Percentiles rank a stretch among this genome's conserved stretches.
Evolutionary conservation across 2,797 vertebrate species (phyloP).

Genomic region (Taenioides sp.): DNA sequence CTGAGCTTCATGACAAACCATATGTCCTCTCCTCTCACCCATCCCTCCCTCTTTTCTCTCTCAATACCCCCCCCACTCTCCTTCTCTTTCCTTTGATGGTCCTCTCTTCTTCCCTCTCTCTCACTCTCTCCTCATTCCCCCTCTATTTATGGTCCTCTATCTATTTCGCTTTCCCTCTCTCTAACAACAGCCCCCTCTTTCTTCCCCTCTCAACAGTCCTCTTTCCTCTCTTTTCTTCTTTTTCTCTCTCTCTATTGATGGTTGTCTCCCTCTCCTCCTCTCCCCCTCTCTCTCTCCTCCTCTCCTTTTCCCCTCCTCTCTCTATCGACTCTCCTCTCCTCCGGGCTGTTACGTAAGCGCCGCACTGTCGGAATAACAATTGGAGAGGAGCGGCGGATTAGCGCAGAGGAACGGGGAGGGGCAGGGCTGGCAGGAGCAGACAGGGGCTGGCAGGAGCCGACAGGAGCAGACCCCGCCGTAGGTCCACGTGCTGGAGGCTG

Average conservation of each 20-base stretch:
- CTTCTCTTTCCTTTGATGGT: too few relatives aligned
- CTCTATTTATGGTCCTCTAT: not conserved
- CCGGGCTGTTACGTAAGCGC: slow-evolving; percentile 68
- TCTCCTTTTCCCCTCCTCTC: slow-evolving; percentile 46
- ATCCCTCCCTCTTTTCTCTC: not conserved
- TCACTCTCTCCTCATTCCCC: not conserved
- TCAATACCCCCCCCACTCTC: not conserved
- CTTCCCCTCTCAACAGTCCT: too few relatives aligned
- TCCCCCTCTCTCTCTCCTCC: slow-evolving; percentile 31
- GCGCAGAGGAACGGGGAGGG: slow-evolving; percentile 55
- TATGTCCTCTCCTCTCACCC: not conserved
- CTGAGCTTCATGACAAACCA: not conserved
- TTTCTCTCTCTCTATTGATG: not conserved
- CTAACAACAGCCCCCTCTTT: too few relatives aligned
- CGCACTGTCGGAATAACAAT: slow-evolving; percentile 73
- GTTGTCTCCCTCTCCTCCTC: slow-evolving; percentile 51
- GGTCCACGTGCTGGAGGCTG: slow-evolving; percentile 49
- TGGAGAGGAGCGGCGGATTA: slow-evolving; percentile 65
- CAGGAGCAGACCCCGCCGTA: slow-evolving; percentile 51
- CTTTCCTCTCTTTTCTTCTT: not conserved
- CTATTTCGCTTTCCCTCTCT: not conserved
- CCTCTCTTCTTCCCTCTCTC: not conserved
- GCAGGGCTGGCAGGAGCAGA: slow-evolving; percentile 20
- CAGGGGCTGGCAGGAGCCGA: slow-evolving; percentile 35
- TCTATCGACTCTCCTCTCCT: slow-evolving; percentile 65